phyloP scores from a whole-genome alignment of 2,888 invertebrate species.

The Drosophila lacicola region DNA sequence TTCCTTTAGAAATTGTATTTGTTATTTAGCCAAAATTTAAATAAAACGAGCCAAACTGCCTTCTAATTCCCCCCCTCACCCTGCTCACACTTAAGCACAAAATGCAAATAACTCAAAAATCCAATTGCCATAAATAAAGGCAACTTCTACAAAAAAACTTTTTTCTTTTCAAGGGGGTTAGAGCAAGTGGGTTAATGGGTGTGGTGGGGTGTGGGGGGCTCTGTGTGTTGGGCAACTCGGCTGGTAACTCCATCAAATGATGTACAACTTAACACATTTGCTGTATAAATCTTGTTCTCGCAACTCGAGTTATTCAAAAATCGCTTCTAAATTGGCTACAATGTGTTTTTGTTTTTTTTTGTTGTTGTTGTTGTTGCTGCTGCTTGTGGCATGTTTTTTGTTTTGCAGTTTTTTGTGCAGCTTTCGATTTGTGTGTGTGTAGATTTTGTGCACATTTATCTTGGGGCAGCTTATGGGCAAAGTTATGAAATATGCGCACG shows the following conservation, averaged over 20 bases:
- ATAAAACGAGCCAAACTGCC: conserved; percentile 9
- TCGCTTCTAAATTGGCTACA: conserved; percentile 83
- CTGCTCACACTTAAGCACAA: background rate
- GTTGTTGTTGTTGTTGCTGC: conserved; percentile 35
- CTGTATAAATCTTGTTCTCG: conserved; percentile 81
- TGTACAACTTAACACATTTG: conserved; percentile 83
- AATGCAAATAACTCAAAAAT: conserved; percentile 64
- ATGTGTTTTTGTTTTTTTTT: conserved; percentile 42
- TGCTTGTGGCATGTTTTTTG: conserved; percentile 49
- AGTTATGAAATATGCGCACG: conserved; percentile 83
- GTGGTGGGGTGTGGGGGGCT: background rate
- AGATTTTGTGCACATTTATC: conserved; percentile 83
- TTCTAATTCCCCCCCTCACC: conserved; percentile 8
- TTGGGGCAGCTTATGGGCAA: conserved; percentile 81
- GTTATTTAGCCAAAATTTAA: conserved; percentile 29
- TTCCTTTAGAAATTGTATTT: conserved; percentile 23
- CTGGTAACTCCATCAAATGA: conserved; percentile 83
- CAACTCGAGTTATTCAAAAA: conserved; percentile 82
- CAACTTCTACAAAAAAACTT: conserved; percentile 50
- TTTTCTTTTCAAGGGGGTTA: conserved; percentile 12
- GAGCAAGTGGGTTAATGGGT: background rate
- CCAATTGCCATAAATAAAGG: conserved; percentile 75
- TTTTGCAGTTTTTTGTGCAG: conserved; percentile 70
- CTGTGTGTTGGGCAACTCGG: conserved; percentile 25
- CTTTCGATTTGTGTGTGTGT: conserved; percentile 81